Evolutionary conservation across 2,888 invertebrate genomes (phyloP).

Genomic region (Melanostoma scalare): DNA sequence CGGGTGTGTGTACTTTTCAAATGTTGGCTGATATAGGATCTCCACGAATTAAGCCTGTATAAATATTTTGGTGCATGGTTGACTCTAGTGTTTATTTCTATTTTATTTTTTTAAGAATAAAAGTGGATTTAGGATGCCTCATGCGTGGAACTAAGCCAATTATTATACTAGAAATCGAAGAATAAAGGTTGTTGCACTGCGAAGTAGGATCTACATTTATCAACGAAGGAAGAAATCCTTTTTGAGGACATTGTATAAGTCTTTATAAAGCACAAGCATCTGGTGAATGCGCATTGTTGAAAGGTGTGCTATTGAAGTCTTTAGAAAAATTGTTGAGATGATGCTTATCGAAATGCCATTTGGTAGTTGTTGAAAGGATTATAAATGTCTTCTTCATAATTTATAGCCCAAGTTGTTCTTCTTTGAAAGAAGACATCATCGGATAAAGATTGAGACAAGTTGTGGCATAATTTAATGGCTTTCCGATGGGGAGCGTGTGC

Average conservation of each 20-base stretch:
- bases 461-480: slow-evolving; percentile 67
- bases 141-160: slow-evolving; percentile 55
- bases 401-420: slow-evolving; percentile 42
- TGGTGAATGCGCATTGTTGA: slow-evolving; percentile 20
- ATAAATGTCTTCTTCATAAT: slow-evolving; percentile 57
- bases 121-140: slow-evolving; percentile 52
- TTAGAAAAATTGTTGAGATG: slow-evolving; percentile 17
- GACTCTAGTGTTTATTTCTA: slow-evolving; percentile 50
- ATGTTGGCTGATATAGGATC: slow-evolving; percentile 42
- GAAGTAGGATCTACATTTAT: neutral
- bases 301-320: slow-evolving; percentile 25
- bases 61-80: slow-evolving; percentile 67
- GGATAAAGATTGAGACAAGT: slow-evolving; percentile 55
- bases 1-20: slow-evolving; percentile 12
- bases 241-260: slow-evolving; percentile 8
- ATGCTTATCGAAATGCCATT: slow-evolving; percentile 69
- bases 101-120: slow-evolving; percentile 27
- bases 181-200: slow-evolving; percentile 16
- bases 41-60: slow-evolving; percentile 50
- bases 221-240: slow-evolving; percentile 33
- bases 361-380: slow-evolving; percentile 70
- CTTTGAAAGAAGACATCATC: slow-evolving; percentile 11
- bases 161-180: slow-evolving; percentile 6
- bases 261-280: slow-evolving; percentile 26
- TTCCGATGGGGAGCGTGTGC: slow-evolving; percentile 70